Percentiles rank a stretch among this genome's conserved stretches.
These are phyloP conservation scores for Listrodromus nycthemerus DNA, from an alignment of 2,888 invertebrate genomes.

Conservation along the genomic window DNA sequence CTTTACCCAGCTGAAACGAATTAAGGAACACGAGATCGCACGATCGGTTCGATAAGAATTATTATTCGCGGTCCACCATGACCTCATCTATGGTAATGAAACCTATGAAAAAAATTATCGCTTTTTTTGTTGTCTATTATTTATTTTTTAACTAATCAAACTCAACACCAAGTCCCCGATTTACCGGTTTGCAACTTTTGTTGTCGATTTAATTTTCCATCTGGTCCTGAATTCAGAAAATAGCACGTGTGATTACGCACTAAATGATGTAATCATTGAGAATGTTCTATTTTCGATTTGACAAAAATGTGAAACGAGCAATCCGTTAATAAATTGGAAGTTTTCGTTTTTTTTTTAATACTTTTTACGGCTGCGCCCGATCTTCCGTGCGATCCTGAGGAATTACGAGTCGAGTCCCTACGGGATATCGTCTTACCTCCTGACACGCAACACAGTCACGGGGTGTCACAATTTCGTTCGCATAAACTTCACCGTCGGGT, in stretches of 20 bases:
- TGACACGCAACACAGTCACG: slow-evolving; percentile 31
- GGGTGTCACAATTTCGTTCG: slow-evolving; percentile 65
- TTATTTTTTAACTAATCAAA: no score
- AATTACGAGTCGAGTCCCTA: neutral
- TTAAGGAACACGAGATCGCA: slow-evolving; percentile 23
- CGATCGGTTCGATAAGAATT: neutral
- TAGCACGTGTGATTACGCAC: no score
- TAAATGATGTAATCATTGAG: no score
- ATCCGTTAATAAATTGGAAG: neutral
- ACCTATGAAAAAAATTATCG: neutral
- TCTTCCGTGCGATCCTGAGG: slow-evolving; percentile 3
- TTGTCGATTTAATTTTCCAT: no score
- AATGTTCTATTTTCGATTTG: no score
- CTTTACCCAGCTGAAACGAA: slow-evolving; percentile 19
- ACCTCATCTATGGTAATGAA: neutral
- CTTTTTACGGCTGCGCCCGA: neutral
- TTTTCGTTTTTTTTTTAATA: neutral
- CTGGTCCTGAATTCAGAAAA: no score
- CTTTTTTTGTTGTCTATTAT: neutral
- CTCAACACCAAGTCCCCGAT: no score
- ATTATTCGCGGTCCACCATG: neutral
- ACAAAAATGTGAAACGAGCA: no score
- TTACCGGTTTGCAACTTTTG: no score
- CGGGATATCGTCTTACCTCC: slow-evolving; percentile 36
- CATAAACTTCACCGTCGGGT: slow-evolving; percentile 61